phyloP scores from a whole-genome alignment of 92 coral and sea anemone species.

The Phenganax stokvisi region DNA sequence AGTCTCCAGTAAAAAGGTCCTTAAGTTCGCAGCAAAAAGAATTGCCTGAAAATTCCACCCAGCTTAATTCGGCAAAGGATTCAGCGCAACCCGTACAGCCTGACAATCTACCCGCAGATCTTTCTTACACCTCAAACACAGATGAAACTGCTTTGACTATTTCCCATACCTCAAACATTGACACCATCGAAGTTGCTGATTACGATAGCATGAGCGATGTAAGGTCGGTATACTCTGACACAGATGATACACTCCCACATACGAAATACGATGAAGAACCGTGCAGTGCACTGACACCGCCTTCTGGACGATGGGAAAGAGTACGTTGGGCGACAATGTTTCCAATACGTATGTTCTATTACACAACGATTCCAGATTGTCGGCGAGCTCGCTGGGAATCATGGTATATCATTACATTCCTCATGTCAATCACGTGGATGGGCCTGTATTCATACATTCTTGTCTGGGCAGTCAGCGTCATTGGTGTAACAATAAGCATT shows the following conservation, averaged over 20 bases:
- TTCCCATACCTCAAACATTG: constrained; percentile 2
- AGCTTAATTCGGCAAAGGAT: background rate
- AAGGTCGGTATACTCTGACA: constrained; percentile 26
- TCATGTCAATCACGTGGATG: constrained; percentile 93
- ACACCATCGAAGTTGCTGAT: background rate
- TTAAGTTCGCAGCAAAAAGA: background rate
- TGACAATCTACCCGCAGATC: background rate
- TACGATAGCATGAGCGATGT: constrained; percentile 17
- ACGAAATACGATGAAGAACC: constrained; percentile 59
- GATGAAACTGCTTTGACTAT: background rate
- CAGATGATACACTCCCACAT: constrained; percentile 22
- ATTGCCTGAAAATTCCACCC: background rate
- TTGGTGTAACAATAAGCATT: constrained; percentile 92
- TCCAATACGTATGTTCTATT: constrained; percentile 66
- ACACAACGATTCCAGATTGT: constrained; percentile 87
- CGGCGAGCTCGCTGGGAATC: constrained; percentile 77
- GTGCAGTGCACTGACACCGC: constrained; percentile 63
- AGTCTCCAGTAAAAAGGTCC: constrained; percentile 3
- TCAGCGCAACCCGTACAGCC: background rate
- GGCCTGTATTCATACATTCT: constrained; percentile 78
- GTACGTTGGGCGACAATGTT: constrained; percentile 73
- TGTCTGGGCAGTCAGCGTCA: constrained; percentile 95
- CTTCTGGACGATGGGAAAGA: constrained; percentile 53
- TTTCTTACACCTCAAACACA: background rate
- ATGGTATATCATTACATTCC: constrained; percentile 87